Base-by-base conservation (phyloP, 1,140 invertebrate genomes). In the Rhagoletis zephyria region DNA sequence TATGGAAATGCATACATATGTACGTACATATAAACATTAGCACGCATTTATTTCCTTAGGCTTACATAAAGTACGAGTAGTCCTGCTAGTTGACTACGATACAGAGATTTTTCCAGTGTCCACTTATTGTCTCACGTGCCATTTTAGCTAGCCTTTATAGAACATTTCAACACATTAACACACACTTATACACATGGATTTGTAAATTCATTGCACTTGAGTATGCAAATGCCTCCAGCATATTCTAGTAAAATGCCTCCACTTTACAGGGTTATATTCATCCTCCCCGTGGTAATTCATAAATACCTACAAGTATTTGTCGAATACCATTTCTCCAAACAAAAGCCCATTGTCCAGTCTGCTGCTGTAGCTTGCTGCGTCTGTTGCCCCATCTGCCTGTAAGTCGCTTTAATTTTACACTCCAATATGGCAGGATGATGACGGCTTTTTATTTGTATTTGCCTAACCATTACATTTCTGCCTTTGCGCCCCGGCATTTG, bases 251-350 rank as follows among this genome's bases (percentile, higher is more conserved):
- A 48, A 74, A 74, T 16, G 67, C 14, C 42, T 48, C 12, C 16
- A 10, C 19, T 12, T 45, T 19, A 30, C 10, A 67, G 4, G 5
- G 12, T 16, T 74, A 3, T 48, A 45, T 12, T 5, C 12, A 5
- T 16, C 67, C 14, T 14, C 42, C 19, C 30, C 3, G 45, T 30
- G 19, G 6, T 56, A 16, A 3, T 30, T 51, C 48, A 30, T 19
- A 56, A 56, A 81, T 56, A 56, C 48, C 48, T n/a, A 7, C 74
- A 81, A 56, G 74, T 9, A 81, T 81, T 81, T 48, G 74, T 81
- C 74, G n/a, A 56, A 81, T 81, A 81, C 16, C n/a, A 30, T 2
- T 48, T 30, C 19, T 10, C 48, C 5, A 7, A 45, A 42, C 67
- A 74, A 40, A 63, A 1, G 7, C 4, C 61, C 10, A 3, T 74